phyloP scores from a whole-genome alignment of 2,797 vertebrate genomes.

The Trichosurus vulpecula region DNA sequence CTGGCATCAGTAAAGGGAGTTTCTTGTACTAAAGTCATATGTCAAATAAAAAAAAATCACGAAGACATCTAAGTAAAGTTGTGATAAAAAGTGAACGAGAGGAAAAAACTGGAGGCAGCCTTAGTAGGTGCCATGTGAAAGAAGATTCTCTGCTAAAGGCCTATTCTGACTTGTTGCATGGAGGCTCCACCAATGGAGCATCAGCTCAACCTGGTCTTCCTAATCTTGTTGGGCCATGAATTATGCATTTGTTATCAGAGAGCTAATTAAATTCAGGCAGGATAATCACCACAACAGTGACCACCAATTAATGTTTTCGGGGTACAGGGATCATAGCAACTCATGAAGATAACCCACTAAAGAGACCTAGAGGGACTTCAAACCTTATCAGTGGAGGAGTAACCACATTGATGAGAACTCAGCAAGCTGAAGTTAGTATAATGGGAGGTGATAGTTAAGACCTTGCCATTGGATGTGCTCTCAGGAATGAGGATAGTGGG shows the following conservation, averaged over 20 bases:
- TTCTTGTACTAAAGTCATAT: too few relatives aligned
- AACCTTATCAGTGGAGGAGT: not conserved
- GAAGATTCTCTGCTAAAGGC: not conserved
- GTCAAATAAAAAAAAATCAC: not conserved
- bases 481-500: not conserved
- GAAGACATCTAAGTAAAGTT: not conserved
- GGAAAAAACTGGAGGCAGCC: not conserved
- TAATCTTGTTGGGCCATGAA: not conserved
- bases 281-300: not conserved
- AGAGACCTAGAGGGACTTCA: not conserved
- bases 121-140: not conserved
- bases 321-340: not conserved
- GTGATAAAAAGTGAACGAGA: not conserved
- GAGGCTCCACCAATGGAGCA: not conserved
- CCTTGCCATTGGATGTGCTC: not conserved
- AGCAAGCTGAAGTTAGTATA: not conserved
- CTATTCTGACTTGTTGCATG: not conserved
- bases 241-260: not conserved
- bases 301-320: not conserved
- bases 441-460: not conserved
- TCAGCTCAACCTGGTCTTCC: not conserved
- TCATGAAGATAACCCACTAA: not conserved
- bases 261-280: not conserved
- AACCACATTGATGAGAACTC: not conserved
- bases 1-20: not conserved